Base-by-base conservation (phyloP, 2,888 invertebrate genomes). In the Myopa testacea region DNA sequence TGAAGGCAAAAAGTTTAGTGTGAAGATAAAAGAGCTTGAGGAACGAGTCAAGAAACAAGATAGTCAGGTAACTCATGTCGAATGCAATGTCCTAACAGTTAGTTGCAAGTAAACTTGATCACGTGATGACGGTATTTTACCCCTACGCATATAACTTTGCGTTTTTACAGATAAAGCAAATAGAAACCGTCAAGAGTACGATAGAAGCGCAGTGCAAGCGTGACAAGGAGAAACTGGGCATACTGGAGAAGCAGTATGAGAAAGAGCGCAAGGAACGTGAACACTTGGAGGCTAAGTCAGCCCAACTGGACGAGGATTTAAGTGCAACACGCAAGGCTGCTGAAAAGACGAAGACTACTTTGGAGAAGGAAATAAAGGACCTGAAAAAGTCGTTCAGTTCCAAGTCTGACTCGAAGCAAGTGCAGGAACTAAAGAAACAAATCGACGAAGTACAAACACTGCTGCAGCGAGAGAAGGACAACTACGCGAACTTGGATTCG, bases 401-500 rank as follows among this genome's bases (percentile, higher is more conserved):
- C 6, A 89, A 89, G 93, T 88, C 93, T 91, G 89, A 94, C 92
- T 85, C 92, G 92, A 89, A 92, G 93, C 85, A 93, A 92, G 88
- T 94, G 93, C 95, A 90, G 89, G 92, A 91, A 74, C 82, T 88
- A 4, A 86, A 86, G 77, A 86, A 87, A 79, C 87, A 86, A 80
- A 80, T 91, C 88, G 85, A 90, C 92, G 94, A 93, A 83, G 87
- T 95, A 77, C 94, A 95, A 86, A 91, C 91, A 82, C 92, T 93
- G 50, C 86, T 95, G 60, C 91, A 91, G 34, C 91, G 91, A 71
- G 94, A 94, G 86, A 93, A 92, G 81, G 93, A 93, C 81, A 94
- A 95, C 81, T 94, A 94, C 86, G 94, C 94, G 70, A 95, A 95
- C 83, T 90, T 97, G 75, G 95, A 95, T 50, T 91, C 92, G 26